Conservation (phyloP, 2,888 invertebrate genomes). For the Noctua fimbriata region DNA sequence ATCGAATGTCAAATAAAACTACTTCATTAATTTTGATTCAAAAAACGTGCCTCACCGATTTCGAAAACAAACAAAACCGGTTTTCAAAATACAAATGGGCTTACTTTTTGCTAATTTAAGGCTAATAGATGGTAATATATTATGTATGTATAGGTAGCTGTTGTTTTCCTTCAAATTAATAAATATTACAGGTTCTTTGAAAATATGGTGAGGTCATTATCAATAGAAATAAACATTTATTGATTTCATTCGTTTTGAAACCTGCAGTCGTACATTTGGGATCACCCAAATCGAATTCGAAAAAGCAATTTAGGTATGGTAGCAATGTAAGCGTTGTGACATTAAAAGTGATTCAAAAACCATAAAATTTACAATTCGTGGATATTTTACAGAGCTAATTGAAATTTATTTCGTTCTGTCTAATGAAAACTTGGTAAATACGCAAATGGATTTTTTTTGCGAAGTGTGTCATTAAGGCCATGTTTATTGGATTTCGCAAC, state of each 20-base stretch:
- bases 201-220: background rate
- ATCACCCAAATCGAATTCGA: background rate
- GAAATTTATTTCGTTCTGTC: slow-evolving; percentile 26
- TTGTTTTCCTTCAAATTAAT: background rate
- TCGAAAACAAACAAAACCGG: background rate
- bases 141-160: background rate
- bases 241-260: background rate
- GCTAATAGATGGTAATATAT: background rate
- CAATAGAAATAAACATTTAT: no score
- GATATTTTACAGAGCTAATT: slow-evolving; percentile 24
- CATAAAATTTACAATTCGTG: slow-evolving; percentile 15
- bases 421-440: slow-evolving; percentile 29
- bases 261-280: background rate
- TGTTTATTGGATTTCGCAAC: slow-evolving; percentile 49
- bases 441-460: slow-evolving; percentile 35
- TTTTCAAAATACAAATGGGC: background rate
- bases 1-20: slow-evolving; percentile 10
- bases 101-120: background rate
- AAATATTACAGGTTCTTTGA: background rate
- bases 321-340: background rate
- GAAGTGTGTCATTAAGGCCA: slow-evolving; percentile 35
- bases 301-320: background rate
- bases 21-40: slow-evolving; percentile 7
- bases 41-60: background rate
- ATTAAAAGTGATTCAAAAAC: background rate